Base-by-base conservation (phyloP, 2,113 vertebrate genomes). In the Toxotes jaculatrix region DNA sequence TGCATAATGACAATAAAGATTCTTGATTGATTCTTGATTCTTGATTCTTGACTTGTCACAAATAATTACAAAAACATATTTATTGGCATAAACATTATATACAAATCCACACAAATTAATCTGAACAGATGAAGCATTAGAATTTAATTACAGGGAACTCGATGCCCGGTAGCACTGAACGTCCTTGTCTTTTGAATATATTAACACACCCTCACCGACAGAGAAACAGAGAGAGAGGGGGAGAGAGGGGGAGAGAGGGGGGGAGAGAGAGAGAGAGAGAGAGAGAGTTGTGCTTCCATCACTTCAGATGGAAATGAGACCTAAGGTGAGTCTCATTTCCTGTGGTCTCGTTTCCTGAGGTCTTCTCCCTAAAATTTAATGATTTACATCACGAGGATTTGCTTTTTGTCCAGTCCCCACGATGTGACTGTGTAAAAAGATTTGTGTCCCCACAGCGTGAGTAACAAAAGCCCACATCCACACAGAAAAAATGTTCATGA, bases 71-170 rank as follows among this genome's bases (percentile, higher is more conserved):
- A 60, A 61, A 68, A 36, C 79, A 43, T 9, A 53, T 62, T 74
- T 55, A 56, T 43, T 55, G 31, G 55, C 53, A 3, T 42, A 23
- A 76, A 67, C 14, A 49, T 55, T 32, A 32, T 23, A 56, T 72
- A 77, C 43, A 67, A 78, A 73, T 38, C 43, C 43, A 38, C 47
- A 27, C 34, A 56, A 77, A 59, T 72, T n/a, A 0, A 71, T 80
- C 53, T 61, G 60, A 61, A 27, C 67, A 73, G 63, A 81, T 62
- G 78, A 67, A 77, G 73, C 56, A 3, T 72, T 61, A 47, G 53
- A 55, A 53, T 80, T 72, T 53, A 72, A 65, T 72, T 53, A 77
- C 12, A 53, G 59, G 31, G 17, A 67, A 40, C 61, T 53, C 0
- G 0, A 13, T 19, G 79, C 64, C 14, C 36, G 40, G 62, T 13